phyloP scores from a whole-genome alignment of 2,888 invertebrate species.

The Macrophya annulata region DNA sequence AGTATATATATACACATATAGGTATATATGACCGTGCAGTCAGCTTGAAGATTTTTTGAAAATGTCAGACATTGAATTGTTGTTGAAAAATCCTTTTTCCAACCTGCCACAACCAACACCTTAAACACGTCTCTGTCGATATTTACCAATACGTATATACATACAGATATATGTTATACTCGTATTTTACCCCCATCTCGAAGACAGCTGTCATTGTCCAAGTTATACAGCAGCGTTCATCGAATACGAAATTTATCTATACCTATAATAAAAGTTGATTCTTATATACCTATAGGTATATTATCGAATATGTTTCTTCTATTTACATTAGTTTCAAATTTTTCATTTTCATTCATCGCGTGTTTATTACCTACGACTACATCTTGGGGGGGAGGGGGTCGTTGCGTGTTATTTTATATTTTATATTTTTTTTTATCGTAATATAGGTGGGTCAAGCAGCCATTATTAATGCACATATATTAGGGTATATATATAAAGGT shows the following conservation, averaged over 20 bases:
- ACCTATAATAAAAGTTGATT: background rate
- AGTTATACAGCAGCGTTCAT: background rate
- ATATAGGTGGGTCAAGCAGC: conserved; percentile 5
- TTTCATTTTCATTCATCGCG: conserved; percentile 36
- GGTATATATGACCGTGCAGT: background rate
- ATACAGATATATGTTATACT: background rate
- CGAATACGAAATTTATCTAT: background rate
- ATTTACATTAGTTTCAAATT: background rate
- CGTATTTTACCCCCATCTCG: background rate
- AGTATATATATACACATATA: background rate
- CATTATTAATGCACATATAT: conserved; percentile 33
- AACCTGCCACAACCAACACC: conserved; percentile 54
- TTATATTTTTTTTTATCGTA: conserved; percentile 12
- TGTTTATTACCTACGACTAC: background rate
- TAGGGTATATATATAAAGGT: conserved; percentile 4
- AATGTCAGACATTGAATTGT: conserved; percentile 53
- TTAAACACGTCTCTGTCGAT: background rate
- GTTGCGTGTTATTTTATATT: background rate
- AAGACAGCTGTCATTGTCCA: conserved; percentile 16
- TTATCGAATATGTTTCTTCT: background rate
- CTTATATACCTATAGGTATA: too few species aligned
- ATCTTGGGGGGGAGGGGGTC: conserved; percentile 25
- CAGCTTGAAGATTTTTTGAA: conserved; percentile 17
- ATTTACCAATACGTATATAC: background rate
- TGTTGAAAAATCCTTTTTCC: conserved; percentile 47